Base-by-base conservation (phyloP, 1,140 invertebrate species). In the Laupala kohalensis region DNA sequence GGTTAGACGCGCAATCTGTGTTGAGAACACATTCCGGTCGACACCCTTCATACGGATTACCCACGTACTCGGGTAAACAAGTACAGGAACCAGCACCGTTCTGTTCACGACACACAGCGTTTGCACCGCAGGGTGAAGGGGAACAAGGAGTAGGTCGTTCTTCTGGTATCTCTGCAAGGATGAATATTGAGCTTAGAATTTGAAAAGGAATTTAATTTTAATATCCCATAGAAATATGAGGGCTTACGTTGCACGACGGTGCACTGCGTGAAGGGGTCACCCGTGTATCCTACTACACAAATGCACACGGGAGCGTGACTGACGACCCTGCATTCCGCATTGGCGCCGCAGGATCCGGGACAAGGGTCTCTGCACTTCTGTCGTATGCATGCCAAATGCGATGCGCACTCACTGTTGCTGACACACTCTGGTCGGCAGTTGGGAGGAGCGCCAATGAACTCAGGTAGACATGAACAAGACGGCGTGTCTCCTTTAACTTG, bases 101-200 rank as follows among this genome's bases (percentile, higher is more conserved):
- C 79, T 82, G 84, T 81, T 89, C 87, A 80, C 84, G 84, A 74
- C 89, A 91, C 72, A 86, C 74, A 29, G 88, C 87, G 79, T 90
- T 90, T n/a, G 86, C 76, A 66, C 90, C 90, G 78, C 90, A 92
- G 2, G 89, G 89, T 19, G 87, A 89, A 37, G 89, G 88, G 25
- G 80, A 79, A 78, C 88, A 90, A 25, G 87, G 88, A 66, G 78
- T 79, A 74, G 75, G 27, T 30, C 69, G 67, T 37, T 74, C 69
- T 25, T 72, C 28, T 64, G 73, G 26, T 15, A 66, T 19, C 63
- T n/a, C 70, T 71, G 67, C 4, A 73, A 74, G 63, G 25, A 19
- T 9, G 12, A 19, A 69, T 9, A 4, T 27, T 76, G 68, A 26
- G 25, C 1, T 69, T 24, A 5, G 25, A 2, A 15, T 9, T 37